These are phyloP conservation scores for Crossaster papposus DNA, from an alignment of 53 echinoderm and acorn worm genomes.

Conservation along the genomic window DNA sequence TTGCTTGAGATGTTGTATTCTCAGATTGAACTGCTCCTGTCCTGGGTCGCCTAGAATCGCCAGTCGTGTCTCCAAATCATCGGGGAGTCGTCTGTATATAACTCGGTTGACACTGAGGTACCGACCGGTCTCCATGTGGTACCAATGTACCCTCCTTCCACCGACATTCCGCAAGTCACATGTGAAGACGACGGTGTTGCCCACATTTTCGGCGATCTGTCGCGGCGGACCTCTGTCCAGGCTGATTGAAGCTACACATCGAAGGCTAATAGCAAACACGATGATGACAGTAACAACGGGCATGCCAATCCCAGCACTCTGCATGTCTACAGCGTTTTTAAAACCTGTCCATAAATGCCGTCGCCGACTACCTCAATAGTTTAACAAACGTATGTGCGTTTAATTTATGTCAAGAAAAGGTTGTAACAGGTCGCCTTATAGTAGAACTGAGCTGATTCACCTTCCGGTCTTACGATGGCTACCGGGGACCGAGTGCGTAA, in stretches of 20 bases:
- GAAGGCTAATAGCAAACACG: background rate
- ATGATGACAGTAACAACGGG: too few relatives aligned
- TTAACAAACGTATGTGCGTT: background rate
- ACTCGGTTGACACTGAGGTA: slow-evolving; percentile 18
- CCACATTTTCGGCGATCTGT: background rate
- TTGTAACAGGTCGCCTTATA: background rate
- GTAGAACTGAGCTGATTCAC: background rate
- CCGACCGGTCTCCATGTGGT: background rate
- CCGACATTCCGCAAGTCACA: slow-evolving; percentile 26
- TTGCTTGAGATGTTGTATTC: background rate
- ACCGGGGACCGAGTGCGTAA: background rate
- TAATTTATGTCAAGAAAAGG: background rate
- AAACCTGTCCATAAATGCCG: background rate
- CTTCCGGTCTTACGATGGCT: background rate
- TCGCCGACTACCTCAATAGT: background rate
- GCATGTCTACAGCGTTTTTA: background rate
- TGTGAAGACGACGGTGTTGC: background rate
- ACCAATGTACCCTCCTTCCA: background rate
- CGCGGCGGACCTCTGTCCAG: slow-evolving; percentile 9
- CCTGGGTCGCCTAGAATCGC: slow-evolving; percentile 8
- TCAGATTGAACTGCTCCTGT: slow-evolving; percentile 14
- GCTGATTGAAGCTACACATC: background rate
- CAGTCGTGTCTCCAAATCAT: slow-evolving; percentile 14
- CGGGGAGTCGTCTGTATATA: slow-evolving; percentile 3
- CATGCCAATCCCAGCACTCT: background rate